Evolutionary conservation across 2,888 invertebrate species (phyloP), one percentile per base, ranked within the genome.

Genomic region (Drosophila niveifrons): DNA sequence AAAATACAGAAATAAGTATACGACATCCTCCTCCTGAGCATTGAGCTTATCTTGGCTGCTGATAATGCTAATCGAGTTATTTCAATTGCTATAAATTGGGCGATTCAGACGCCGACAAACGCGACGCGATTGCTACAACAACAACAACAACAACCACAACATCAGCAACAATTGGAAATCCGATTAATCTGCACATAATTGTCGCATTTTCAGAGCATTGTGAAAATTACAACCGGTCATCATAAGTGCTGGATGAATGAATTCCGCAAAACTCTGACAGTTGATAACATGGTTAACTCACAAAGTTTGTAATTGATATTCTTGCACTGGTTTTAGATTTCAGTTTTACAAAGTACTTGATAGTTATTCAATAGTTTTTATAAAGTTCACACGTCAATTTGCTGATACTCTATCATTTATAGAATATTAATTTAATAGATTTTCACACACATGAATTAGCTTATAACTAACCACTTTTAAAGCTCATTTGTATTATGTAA

Each of bases 51-150:
- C 75, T 48, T 36, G 8, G 11, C 7, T 36, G 10, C 11, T 51
- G 66, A 68, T 66, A 77, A 58, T 64, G 44, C 18, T 77, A 75
- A 75, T 72, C 78, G 57, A 61, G 50, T 59, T 44, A 18, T 48
- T 56, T n/a, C 18, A 39, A 48, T 43, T 43, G 15, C 8, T 10
- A 57, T 46, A 39, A 55, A 61, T 75, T 72, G 53, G 46, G 48
- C 47, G 9, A 11, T 8, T 36, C 9, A 46, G 34, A 59, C 34
- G 55, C 9, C 44, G 55, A 61, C 70, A 68, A 62, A 29, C 13
- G 18, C n/a, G 9, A 23, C 11, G 15, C n/a, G 13, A 34, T 43
- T 29, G 17, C n/a, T 36, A n/a, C 36, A 36, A 36, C 6, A 36
- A 36, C 6, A n/a, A 46, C 11, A 46, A 46, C 46, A 15, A 23